phyloP scores from a whole-genome alignment of 2,797 vertebrate genomes.

The Sebastes iracundus region DNA sequence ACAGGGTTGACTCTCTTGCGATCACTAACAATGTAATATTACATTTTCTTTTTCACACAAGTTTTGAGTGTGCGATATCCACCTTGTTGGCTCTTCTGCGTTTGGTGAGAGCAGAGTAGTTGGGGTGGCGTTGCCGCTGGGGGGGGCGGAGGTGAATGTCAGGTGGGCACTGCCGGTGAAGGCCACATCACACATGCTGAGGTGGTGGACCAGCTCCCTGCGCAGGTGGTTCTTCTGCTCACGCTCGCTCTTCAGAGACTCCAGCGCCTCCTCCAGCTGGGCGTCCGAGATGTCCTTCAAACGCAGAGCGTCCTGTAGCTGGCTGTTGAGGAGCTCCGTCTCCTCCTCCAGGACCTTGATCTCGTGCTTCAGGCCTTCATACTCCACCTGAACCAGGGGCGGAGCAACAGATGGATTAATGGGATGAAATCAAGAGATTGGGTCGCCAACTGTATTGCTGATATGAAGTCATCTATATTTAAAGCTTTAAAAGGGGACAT shows the following conservation, averaged over 20 bases:
- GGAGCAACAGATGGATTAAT: background rate
- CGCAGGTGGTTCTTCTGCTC: conserved; percentile 93
- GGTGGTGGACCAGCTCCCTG: conserved; percentile 93
- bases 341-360: conserved; percentile 97
- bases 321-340: conserved; percentile 89
- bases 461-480: background rate
- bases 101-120: conserved; percentile 78
- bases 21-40: background rate
- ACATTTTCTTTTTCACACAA: background rate
- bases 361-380: conserved; percentile 96
- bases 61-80: background rate
- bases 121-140: conserved; percentile 83
- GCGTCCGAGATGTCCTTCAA: conserved; percentile 93
- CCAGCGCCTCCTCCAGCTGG: conserved; percentile 94
- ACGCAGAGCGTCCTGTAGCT: conserved; percentile 92
- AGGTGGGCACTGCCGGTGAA: conserved; percentile 88
- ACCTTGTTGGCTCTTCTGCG: conserved; percentile 73
- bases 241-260: conserved; percentile 92
- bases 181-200: conserved; percentile 90
- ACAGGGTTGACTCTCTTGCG: background rate
- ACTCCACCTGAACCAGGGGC: conserved; percentile 89
- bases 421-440: background rate
- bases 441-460: too few species aligned
- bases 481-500: background rate
- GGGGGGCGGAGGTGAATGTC: conserved; percentile 87